Base-by-base conservation (phyloP, 2,797 vertebrate genomes). In the Sebastes cheni region DNA sequence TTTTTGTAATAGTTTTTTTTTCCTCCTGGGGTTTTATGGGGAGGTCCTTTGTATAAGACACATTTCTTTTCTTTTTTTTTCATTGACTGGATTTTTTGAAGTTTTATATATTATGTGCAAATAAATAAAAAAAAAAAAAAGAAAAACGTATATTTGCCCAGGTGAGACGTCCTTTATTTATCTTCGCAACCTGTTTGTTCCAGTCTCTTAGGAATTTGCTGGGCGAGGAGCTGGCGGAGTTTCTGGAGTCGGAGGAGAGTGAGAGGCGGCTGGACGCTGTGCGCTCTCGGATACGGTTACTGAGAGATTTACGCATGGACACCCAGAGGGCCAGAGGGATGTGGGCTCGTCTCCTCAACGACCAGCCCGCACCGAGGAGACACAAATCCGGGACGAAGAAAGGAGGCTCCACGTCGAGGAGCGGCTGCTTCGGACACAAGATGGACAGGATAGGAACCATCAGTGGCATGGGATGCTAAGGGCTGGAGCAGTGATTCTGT, bases 381-480 rank as follows among this genome's bases (percentile, higher is more conserved):
- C 91, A 96, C 94, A 97, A 96, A 92, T 84, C 95, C 5, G 93
- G 95, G 65, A 95, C 87, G 83, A 99, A 98, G 96, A 99, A 98
- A 86, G 96, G 91, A 8, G 91, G 94, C 25, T 95, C 96, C 83
- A 65, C 94, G n/a, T 81, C 95, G 56, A 87, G 94, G 84, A 97
- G 97, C 72, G 97, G 97, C 91, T 99, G 98, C 95, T 99, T 99
- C 91, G 97, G 98, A 80, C 97, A 97, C 91, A 99, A 98, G 93
- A 96, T 99, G 95, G 98, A 99, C 96, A 96, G 97, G 77, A 99
- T 99, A 96, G 98, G 98, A 84, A 95, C 97, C 94, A 95, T 97
- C 91, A 99, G 98, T 79, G 97, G 97, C 77, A 97, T 99, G 96
- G 98, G 98, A 73, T 99, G 98, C 95, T 99, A 98, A 98, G 94